phyloP scores from a whole-genome alignment of 2,888 invertebrate genomes.

The Cantharis flavilabris region DNA sequence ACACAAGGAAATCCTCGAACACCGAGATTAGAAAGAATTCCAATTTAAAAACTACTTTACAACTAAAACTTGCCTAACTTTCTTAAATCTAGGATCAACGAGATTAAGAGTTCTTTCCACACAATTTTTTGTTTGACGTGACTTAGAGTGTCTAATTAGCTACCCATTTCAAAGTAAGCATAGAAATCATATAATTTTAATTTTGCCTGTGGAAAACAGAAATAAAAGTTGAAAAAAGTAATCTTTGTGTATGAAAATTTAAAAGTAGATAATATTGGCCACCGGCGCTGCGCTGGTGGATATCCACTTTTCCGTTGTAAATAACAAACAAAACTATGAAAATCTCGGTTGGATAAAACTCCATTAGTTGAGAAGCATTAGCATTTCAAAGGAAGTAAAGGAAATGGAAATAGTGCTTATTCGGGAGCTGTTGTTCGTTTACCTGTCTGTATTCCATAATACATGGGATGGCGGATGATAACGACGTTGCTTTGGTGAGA shows the following conservation, averaged over 20 bases:
- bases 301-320: not conserved
- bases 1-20: constrained; percentile 29
- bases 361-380: constrained; percentile 11
- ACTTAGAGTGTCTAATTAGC: not conserved
- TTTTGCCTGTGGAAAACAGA: too few relatives aligned
- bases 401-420: constrained; percentile 18
- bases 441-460: constrained; percentile 10
- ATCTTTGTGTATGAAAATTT: not conserved
- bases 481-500: not conserved
- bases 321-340: constrained; percentile 12
- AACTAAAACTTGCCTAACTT: constrained; percentile 26
- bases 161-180: not conserved
- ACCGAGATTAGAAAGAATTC: constrained; percentile 34
- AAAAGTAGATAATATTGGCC: not conserved
- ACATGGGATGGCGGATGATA: not conserved
- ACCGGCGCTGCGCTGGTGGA: too few relatives aligned
- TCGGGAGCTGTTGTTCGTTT: constrained; percentile 9
- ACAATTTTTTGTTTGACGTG: not conserved
- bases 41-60: constrained; percentile 39
- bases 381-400: constrained; percentile 12
- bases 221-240: not conserved
- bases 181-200: not conserved
- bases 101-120: not conserved
- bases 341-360: constrained; percentile 13
- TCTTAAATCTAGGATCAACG: constrained; percentile 13